Base-by-base conservation (phyloP, 2,888 invertebrate species). In the Lasioglossum lativentre region DNA sequence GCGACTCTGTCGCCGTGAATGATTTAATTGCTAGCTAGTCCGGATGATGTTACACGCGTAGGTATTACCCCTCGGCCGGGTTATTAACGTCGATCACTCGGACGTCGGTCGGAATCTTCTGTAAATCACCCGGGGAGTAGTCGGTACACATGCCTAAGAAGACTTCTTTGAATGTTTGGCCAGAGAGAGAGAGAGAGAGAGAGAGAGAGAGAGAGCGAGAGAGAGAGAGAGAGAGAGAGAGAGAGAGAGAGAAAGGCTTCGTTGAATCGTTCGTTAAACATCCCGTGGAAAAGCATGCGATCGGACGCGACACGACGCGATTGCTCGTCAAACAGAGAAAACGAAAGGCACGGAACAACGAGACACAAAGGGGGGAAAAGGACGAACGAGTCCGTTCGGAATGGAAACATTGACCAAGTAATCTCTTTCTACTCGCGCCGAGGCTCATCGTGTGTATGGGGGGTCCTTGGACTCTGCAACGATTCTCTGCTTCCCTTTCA, bases 371-470 rank as follows among this genome's bases (percentile, higher is more conserved):
- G 27, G 27, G 59, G 27, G 14, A 27, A 30, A 27, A 27, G 27
- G 59, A 27, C 27, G 59, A 30, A 16, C 16, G 2, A 16, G 59
- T 6, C 16, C 59, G 59, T 30, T 30, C 59, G 59, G 30, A 63
- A 63, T 63, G 30, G 59, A 63, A 30, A 63, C 59, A 63, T 63
- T 63, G 27, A 27, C 59, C 59, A 63, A 63, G 59, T 63, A 63
- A 63, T 63, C 27, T 14, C 59, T 30, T 63, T 63, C 59, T 27
- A 30, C 59, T 59, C 27, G 14, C 59, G 30, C 27, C 5, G 30
- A 63, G 27, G 59, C 59, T 63, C 16, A 30, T 63, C 52, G 23
- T 16, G 30, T 16, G 3, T n/a, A n/a, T n/a, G 34, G 34, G 27
- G 30, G 59, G 59, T 63, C 59, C 59, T 63, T 63, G 59, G 30